Evolutionary conservation across 2,113 vertebrate genomes (phyloP).

Genomic region (Mionectes macconnelli): DNA sequence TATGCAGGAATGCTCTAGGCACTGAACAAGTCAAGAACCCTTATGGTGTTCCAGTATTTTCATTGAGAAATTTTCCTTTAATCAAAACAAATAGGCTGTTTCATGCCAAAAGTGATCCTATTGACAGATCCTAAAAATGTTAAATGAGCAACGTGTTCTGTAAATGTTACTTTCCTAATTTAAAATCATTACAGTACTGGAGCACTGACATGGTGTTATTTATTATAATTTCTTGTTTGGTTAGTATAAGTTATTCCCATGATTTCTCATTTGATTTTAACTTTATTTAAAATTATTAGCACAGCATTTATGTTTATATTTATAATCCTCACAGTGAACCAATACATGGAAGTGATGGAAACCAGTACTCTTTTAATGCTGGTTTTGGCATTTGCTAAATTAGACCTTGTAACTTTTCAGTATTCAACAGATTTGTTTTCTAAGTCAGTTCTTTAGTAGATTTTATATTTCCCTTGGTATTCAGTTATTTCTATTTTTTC

Average conservation of each 20-base stretch:
- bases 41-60: constrained; percentile 23
- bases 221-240: constrained; percentile 75
- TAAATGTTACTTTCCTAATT: constrained; percentile 71
- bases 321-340: background rate
- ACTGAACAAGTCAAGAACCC: constrained; percentile 29
- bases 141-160: constrained; percentile 69
- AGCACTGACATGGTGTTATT: constrained; percentile 68
- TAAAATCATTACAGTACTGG: constrained; percentile 72
- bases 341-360: background rate
- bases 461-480: background rate
- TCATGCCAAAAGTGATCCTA: constrained; percentile 62
- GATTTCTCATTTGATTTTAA: constrained; percentile 68
- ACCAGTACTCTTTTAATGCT: constrained; percentile 18
- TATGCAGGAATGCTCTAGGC: background rate
- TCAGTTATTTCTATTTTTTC: background rate
- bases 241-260: constrained; percentile 49
- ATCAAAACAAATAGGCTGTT: constrained; percentile 75
- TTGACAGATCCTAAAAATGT: constrained; percentile 74
- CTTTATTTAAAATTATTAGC: constrained; percentile 70
- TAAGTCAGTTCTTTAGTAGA: background rate
- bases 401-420: background rate
- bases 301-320: constrained; percentile 52
- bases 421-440: background rate
- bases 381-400: constrained; percentile 5
- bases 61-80: constrained; percentile 54